Percentiles rank a stretch among this genome's conserved stretches.
Conservation (phyloP, 1,140 invertebrate species). For the Pentalonia nigronervosa region DNA sequence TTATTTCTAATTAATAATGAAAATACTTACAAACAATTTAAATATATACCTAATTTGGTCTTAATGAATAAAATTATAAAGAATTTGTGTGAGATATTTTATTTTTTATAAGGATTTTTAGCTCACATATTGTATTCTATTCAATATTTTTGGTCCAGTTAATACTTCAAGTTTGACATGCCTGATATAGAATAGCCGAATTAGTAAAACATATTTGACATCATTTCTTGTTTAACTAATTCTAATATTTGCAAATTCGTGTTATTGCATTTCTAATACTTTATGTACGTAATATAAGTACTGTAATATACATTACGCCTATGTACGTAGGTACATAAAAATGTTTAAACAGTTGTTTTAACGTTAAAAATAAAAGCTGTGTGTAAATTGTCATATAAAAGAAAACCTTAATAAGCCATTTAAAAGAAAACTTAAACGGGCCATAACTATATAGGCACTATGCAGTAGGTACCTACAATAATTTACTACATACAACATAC, state of each 20-base stretch:
- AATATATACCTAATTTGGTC: background rate
- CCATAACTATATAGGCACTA: background rate
- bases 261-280: background rate
- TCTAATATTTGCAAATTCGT: background rate
- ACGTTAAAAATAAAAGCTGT: background rate
- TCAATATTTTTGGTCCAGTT: too few species aligned
- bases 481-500: background rate
- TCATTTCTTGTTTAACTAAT: too few species aligned
- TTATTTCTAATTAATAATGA: too few species aligned
- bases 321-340: background rate
- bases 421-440: background rate
- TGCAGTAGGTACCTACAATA: background rate
- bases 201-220: too few species aligned
- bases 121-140: too few species aligned
- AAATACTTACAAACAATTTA: background rate
- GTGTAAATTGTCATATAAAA: background rate
- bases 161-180: too few species aligned
- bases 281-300: background rate
- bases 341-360: background rate
- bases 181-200: too few species aligned
- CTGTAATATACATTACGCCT: too few species aligned
- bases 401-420: background rate
- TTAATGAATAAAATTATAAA: too few species aligned
- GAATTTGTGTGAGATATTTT: too few species aligned
- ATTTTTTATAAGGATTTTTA: too few species aligned